Percentiles rank a stretch among this genome's conserved stretches.
These are phyloP conservation scores for Lagopus leucura DNA, from an alignment of 2,113 vertebrate genomes.

Conservation along the genomic window DNA sequence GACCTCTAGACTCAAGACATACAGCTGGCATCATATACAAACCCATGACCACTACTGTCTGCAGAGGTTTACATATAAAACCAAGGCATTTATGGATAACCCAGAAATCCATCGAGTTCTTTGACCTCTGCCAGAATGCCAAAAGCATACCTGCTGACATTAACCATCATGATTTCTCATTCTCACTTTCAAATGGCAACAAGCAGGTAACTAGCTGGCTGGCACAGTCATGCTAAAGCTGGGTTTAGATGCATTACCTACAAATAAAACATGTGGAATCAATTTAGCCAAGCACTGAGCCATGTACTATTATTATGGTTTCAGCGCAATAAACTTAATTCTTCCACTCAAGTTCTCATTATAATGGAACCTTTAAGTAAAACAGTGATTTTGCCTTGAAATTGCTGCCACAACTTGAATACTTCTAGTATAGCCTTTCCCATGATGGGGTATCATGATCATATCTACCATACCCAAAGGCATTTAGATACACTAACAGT, in stretches of 20 bases:
- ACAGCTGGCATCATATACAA: rapidly evolving
- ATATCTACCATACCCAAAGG: not conserved
- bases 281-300: slow-evolving; percentile 10
- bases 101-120: not conserved
- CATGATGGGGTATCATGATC: not conserved
- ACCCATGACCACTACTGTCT: rapidly evolving
- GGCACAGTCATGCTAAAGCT: not conserved
- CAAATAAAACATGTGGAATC: slow-evolving; percentile 27
- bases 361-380: slow-evolving; percentile 26
- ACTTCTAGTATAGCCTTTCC: not conserved
- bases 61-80: rapidly evolving
- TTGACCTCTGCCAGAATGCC: not conserved
- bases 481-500: not conserved
- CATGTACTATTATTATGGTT: not conserved
- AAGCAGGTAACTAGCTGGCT: not conserved
- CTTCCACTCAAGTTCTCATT: slow-evolving; percentile 15
- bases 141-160: not conserved
- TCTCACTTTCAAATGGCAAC: not conserved
- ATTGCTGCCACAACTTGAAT: not conserved
- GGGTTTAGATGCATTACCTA: not conserved
- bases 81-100: rapidly evolving
- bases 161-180: rapidly evolving
- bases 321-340: not conserved
- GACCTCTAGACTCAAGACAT: not conserved
- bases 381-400: slow-evolving; percentile 16